phyloP scores from a whole-genome alignment of 2,113 vertebrate species.

The Tautogolabrus adspersus region DNA sequence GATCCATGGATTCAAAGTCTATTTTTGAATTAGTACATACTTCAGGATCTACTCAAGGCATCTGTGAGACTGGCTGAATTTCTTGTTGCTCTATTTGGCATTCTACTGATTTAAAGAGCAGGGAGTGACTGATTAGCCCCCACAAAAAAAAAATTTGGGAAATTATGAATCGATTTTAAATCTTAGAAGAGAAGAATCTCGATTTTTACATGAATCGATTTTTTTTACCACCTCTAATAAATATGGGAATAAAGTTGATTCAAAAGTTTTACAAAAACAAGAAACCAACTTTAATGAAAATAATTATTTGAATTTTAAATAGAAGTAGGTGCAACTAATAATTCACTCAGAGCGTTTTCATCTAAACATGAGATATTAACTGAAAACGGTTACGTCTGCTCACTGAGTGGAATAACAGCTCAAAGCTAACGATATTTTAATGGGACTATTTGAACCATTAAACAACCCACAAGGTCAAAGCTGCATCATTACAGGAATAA shows the following conservation, averaged over 20 bases:
- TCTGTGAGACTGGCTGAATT: too few relatives aligned
- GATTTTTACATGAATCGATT: too few relatives aligned
- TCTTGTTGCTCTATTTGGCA: too few relatives aligned
- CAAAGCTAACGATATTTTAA: conserved; percentile 54
- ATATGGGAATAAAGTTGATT: background rate
- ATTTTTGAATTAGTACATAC: too few relatives aligned
- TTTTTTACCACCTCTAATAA: too few relatives aligned
- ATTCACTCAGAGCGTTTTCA: background rate
- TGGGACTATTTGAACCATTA: conserved; percentile 44
- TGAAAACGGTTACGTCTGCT: conserved; percentile 32
- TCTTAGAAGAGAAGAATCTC: too few relatives aligned
- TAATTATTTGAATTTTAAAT: background rate
- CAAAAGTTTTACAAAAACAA: background rate
- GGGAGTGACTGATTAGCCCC: too few relatives aligned
- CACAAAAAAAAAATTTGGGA: too few relatives aligned
- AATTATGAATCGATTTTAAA: too few relatives aligned
- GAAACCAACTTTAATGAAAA: background rate
- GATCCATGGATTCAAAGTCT: too few relatives aligned
- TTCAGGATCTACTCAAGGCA: too few relatives aligned
- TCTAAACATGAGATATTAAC: conserved; percentile 60
- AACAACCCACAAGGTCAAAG: conserved; percentile 44
- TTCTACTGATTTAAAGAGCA: too few relatives aligned
- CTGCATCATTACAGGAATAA: conserved; percentile 43
- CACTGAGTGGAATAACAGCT: conserved; percentile 45
- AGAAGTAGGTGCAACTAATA: background rate